A percentile compares a stretch with the other conserved stretches of the same genome.
phyloP scores from a whole-genome alignment of 2,888 invertebrate genomes.

The Melinopterus prodromus region DNA sequence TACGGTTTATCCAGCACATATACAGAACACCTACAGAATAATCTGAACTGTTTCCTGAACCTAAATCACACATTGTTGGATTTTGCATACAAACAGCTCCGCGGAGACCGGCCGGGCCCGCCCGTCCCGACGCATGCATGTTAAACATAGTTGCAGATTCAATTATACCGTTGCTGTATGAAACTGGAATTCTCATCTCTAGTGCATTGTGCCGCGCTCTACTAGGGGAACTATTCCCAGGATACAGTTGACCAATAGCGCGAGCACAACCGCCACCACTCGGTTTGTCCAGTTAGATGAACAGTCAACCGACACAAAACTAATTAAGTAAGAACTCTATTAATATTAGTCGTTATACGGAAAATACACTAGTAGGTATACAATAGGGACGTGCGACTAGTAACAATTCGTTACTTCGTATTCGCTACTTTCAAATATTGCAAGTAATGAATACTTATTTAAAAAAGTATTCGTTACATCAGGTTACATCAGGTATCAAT shows the following conservation, averaged over 20 bases:
- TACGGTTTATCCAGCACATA: not conserved
- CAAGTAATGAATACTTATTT: too few relatives aligned
- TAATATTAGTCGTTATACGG: not conserved
- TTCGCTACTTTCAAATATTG: too few relatives aligned
- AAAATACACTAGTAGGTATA: too few relatives aligned
- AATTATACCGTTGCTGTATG: conserved; percentile 21
- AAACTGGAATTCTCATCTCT: conserved; percentile 25
- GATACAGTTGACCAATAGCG: not conserved
- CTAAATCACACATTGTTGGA: conserved; percentile 4
- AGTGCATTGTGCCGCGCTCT: not conserved
- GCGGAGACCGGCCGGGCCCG: not conserved
- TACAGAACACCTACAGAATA: not conserved
- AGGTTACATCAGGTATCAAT: too few relatives aligned
- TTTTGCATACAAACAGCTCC: not conserved
- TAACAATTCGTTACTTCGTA: too few relatives aligned
- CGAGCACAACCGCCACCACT: not conserved
- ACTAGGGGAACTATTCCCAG: not conserved
- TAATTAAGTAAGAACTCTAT: not conserved
- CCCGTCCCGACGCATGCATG: conserved; percentile 7
- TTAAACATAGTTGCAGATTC: conserved; percentile 27
- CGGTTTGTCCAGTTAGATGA: not conserved
- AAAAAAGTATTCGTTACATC: too few relatives aligned
- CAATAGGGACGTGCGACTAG: too few relatives aligned
- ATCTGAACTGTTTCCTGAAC: conserved; percentile 4
- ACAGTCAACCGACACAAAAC: not conserved